Conservation (phyloP, 1,140 invertebrate species). For the Rhyacophila brunnea region DNA sequence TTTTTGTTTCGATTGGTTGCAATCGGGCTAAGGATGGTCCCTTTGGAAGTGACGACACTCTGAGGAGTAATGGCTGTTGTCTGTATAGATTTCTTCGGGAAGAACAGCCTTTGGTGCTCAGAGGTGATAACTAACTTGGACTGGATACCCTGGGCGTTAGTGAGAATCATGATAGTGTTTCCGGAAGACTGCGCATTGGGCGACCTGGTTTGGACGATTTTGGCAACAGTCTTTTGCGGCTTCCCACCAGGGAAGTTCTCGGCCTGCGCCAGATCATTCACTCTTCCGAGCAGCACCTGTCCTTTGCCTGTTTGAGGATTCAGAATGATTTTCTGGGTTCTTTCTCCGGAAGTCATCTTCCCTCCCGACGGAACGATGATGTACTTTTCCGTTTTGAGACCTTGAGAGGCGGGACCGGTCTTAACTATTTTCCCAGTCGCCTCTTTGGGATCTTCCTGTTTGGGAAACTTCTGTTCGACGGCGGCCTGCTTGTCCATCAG, state of each 20-base stretch:
- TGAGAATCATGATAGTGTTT: slow-evolving; percentile 60
- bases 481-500: slow-evolving; percentile 49
- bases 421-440: slow-evolving; percentile 7
- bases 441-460: not conserved
- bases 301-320: slow-evolving; percentile 48
- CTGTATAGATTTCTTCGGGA: slow-evolving; percentile 41
- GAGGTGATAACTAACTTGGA: slow-evolving; percentile 57
- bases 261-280: slow-evolving; percentile 28
- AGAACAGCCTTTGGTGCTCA: slow-evolving; percentile 50
- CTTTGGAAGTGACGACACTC: slow-evolving; percentile 51
- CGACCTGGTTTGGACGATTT: slow-evolving; percentile 37
- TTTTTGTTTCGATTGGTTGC: slow-evolving; percentile 51
- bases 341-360: slow-evolving; percentile 36
- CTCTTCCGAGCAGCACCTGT: slow-evolving; percentile 45
- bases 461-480: slow-evolving; percentile 45
- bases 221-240: slow-evolving; percentile 5
- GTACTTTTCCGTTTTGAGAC: slow-evolving; percentile 56
- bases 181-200: slow-evolving; percentile 38
- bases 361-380: slow-evolving; percentile 59
- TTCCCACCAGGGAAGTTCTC: not conserved
- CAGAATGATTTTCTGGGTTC: slow-evolving; percentile 49
- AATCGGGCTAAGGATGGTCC: slow-evolving; percentile 51
- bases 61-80: slow-evolving; percentile 44
- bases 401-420: not conserved
- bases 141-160: slow-evolving; percentile 57